These are phyloP conservation scores for Agrotis puta DNA, from an alignment of 2,888 invertebrate genomes.

Conservation along the genomic window DNA sequence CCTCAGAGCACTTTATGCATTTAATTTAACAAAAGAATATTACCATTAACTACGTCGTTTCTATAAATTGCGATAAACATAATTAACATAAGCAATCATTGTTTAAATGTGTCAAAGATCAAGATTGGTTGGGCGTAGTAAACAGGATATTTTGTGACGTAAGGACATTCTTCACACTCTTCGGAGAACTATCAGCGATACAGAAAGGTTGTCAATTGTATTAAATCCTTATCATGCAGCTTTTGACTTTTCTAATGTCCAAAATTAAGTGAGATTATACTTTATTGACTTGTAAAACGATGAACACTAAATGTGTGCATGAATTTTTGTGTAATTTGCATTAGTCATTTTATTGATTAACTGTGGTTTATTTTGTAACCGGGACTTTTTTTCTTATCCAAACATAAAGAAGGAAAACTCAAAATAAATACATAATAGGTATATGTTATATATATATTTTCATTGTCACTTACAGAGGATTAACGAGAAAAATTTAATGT, in stretches of 20 bases:
- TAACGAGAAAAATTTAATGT: too few species aligned
- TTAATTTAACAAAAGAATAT: conserved; percentile 53
- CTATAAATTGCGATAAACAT: conserved; percentile 56
- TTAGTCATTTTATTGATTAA: neutral
- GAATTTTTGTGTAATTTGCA: neutral
- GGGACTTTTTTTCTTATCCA: neutral
- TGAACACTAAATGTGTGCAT: neutral
- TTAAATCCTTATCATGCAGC: conserved; percentile 3
- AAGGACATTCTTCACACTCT: conserved; percentile 34
- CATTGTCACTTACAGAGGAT: too few species aligned
- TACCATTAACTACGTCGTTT: conserved; percentile 38
- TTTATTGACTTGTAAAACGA: neutral
- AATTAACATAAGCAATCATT: conserved; percentile 64
- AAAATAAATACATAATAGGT: neutral
- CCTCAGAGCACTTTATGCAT: conserved; percentile 34
- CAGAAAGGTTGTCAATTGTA: neutral
- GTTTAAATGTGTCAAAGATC: conserved; percentile 66
- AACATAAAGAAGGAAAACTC: neutral
- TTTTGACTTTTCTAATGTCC: conserved; percentile 2
- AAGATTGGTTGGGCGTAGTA: conserved; percentile 57
- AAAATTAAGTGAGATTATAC: conserved; percentile 10
- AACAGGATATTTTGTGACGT: conserved; percentile 41
- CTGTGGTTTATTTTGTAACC: neutral
- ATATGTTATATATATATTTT: too few species aligned
- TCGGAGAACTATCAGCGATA: conserved; percentile 21